Evolutionary conservation across 2,797 vertebrate species (phyloP).

Genomic region (Arnoldichthys spilopterus): DNA sequence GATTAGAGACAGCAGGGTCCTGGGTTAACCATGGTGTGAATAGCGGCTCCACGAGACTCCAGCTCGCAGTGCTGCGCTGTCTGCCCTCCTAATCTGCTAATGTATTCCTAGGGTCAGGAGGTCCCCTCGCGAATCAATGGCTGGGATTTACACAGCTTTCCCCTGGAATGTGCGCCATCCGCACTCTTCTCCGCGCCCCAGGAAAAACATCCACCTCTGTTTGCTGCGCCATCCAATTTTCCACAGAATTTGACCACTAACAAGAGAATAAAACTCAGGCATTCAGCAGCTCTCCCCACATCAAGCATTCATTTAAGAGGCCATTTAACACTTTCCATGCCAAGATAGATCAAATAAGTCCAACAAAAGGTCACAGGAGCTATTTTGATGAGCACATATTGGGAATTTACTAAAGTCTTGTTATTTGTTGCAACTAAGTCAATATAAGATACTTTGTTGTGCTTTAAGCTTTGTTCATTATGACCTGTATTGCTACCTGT

Average conservation of each 20-base stretch:
- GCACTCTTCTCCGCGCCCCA: slow-evolving; percentile 63
- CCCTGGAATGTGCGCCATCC: slow-evolving; percentile 79
- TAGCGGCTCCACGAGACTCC: slow-evolving; percentile 23
- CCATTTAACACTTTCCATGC: slow-evolving; percentile 8
- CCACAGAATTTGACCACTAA: slow-evolving; percentile 74
- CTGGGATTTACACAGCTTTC: slow-evolving; percentile 82
- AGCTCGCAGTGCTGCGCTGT: slow-evolving; percentile 51
- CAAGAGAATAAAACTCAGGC: slow-evolving; percentile 55
- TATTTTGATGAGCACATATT: too few species aligned
- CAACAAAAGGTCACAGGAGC: background rate
- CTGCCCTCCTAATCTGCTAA: slow-evolving; percentile 82
- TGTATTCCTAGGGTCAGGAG: slow-evolving; percentile 83
- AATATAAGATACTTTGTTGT: too few species aligned
- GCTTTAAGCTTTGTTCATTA: too few species aligned
- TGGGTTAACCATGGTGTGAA: slow-evolving; percentile 42
- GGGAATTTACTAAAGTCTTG: too few species aligned
- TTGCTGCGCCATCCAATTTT: slow-evolving; percentile 73
- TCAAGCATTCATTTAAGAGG: background rate
- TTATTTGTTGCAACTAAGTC: too few species aligned
- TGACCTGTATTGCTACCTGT: too few species aligned
- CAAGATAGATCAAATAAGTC: background rate
- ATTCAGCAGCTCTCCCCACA: slow-evolving; percentile 46
- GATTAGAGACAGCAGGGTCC: slow-evolving; percentile 45
- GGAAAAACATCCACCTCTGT: slow-evolving; percentile 75
- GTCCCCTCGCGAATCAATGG: slow-evolving; percentile 80